Percentiles rank a stretch among this genome's conserved stretches.
These are phyloP conservation scores for Sphecodes monilicornis DNA, from an alignment of 2,888 invertebrate genomes.

Conservation along the genomic window DNA sequence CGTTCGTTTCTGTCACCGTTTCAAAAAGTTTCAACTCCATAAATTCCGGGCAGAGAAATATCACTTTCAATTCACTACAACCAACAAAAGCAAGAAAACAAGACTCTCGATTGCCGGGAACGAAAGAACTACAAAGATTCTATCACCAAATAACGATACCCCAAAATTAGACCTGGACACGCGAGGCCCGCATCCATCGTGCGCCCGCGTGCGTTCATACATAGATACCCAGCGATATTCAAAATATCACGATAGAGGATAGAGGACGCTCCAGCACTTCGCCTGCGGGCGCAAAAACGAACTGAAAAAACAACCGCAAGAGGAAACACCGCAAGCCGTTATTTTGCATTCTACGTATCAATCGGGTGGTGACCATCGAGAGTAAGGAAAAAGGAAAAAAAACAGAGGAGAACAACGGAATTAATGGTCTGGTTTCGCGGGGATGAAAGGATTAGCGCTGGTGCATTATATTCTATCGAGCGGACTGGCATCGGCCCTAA, in stretches of 20 bases:
- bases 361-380: constrained; percentile 23
- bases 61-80: neutral
- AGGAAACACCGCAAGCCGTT: constrained; percentile 27
- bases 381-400: neutral
- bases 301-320: neutral
- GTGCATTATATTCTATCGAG: constrained; percentile 46
- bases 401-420: constrained; percentile 2
- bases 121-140: constrained; percentile 14
- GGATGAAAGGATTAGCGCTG: constrained; percentile 54
- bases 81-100: too few relatives aligned
- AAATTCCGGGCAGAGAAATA: neutral
- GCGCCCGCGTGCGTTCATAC: neutral
- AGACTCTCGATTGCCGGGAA: neutral
- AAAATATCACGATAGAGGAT: constrained; percentile 22
- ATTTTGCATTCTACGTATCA: constrained; percentile 32
- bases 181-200: neutral
- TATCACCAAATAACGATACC: neutral
- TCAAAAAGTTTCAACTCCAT: neutral
- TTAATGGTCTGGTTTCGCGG: constrained; percentile 34
- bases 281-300: too few relatives aligned
- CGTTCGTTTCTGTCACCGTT: too few relatives aligned
- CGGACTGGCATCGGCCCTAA: neutral
- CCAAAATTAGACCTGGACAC: neutral
- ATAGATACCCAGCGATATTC: neutral
- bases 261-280: neutral